phyloP scores from a whole-genome alignment of 2,888 invertebrate species.

The Tachina grossa region DNA sequence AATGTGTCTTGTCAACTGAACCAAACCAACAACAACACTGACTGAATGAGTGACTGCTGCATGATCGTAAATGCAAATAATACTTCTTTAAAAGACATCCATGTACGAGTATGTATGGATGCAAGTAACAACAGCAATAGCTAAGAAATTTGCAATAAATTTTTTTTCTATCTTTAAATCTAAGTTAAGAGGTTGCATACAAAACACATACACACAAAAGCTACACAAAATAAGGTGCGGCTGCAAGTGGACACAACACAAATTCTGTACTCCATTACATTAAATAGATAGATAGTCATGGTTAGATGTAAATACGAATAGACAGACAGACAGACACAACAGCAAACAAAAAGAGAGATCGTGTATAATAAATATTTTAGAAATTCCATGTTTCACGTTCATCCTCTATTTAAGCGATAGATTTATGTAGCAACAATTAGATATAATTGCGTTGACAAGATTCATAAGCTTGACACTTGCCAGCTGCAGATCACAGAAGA shows the following conservation, averaged over 20 bases:
- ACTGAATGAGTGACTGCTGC: constrained; percentile 48
- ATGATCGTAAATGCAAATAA: constrained; percentile 68
- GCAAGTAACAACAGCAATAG: constrained; percentile 44
- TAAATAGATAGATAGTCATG: constrained; percentile 42
- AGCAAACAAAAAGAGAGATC: constrained; percentile 51
- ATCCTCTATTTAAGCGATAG: constrained; percentile 67
- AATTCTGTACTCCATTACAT: constrained; percentile 48
- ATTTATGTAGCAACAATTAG: constrained; percentile 71
- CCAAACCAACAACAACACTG: constrained; percentile 27
- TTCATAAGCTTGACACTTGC: constrained; percentile 70
- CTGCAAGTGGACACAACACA: constrained; percentile 67
- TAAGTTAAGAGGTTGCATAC: constrained; percentile 67
- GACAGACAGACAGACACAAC: background rate
- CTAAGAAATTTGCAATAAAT: constrained; percentile 63
- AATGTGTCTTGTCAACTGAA: constrained; percentile 60
- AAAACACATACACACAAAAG: constrained; percentile 28
- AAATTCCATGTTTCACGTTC: constrained; percentile 66
- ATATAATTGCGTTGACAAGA: constrained; percentile 70
- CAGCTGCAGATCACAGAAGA: constrained; percentile 67
- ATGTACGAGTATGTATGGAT: constrained; percentile 13
- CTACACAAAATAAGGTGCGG: constrained; percentile 64
- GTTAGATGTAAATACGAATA: background rate
- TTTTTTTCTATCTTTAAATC: constrained; percentile 67
- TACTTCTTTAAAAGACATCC: constrained; percentile 48
- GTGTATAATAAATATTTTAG: constrained; percentile 67